Percentiles rank a stretch among this genome's conserved stretches.
These are phyloP conservation scores for Megaceryle torquata DNA, from an alignment of 2,113 vertebrate species.

Conservation along the genomic window DNA sequence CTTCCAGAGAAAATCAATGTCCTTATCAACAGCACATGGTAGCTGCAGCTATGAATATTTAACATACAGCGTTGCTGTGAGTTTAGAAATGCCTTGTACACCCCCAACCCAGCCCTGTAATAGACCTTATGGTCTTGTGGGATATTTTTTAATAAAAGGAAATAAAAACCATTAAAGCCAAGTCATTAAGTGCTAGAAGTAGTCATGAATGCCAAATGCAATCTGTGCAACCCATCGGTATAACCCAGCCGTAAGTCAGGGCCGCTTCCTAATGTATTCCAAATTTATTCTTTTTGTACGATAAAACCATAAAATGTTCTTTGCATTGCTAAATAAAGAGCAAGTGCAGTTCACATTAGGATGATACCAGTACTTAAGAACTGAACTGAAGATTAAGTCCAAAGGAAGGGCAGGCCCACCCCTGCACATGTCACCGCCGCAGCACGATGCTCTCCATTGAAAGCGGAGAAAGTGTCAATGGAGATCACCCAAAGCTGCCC, in stretches of 20 bases:
- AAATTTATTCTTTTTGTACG: constrained; percentile 46
- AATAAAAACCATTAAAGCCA: constrained; percentile 70
- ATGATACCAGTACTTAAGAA: rapidly evolving
- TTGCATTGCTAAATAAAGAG: not conserved
- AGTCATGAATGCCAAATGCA: constrained; percentile 21
- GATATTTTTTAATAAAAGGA: constrained; percentile 62
- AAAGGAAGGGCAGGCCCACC: not conserved
- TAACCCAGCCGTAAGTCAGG: constrained; percentile 43
- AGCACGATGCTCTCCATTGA: no score
- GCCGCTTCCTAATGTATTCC: constrained; percentile 44
- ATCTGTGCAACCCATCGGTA: constrained; percentile 27
- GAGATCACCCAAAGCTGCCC: not conserved
- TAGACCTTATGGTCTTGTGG: constrained; percentile 39
- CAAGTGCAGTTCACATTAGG: not conserved
- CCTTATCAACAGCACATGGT: constrained; percentile 52
- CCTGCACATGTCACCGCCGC: rapidly evolving
- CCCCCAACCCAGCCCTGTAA: constrained; percentile 26
- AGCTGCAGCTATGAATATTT: constrained; percentile 70
- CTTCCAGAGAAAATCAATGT: constrained; percentile 55
- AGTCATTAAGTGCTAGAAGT: constrained; percentile 65
- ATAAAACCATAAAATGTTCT: constrained; percentile 42
- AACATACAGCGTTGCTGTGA: constrained; percentile 40
- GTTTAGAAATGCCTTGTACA: constrained; percentile 42
- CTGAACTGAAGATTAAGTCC: not conserved
- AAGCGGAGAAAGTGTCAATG: no score